Base-by-base conservation (phyloP, 2,797 vertebrate genomes). In the Acanthornis magna region DNA sequence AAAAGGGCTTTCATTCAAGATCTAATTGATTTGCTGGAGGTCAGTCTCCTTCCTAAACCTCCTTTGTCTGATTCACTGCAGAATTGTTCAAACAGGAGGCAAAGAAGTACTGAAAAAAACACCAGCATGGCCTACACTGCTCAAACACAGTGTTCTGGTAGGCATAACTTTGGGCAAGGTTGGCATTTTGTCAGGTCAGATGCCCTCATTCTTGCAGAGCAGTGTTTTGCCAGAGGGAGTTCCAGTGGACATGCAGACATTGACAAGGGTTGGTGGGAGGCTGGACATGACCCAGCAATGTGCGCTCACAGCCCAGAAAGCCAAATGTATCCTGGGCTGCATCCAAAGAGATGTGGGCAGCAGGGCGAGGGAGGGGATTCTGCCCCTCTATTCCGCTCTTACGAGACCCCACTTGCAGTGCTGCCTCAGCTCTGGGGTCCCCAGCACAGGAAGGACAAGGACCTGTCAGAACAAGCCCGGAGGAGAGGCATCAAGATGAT, bases 1-100 rank as follows among this genome's bases (percentile, higher is more conserved):
- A 90, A 88, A 73, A 78, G 61, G 51, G 38, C 48, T 93, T 95
- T 96, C 50, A 91, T 95, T 95, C 93, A 65, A 58, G 62, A 91
- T 72, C 78, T 89, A 95, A 91, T 91, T 93, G 89, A 93, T 89
- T 97, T 67, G 20, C 51, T 89, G 61, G 84, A 94, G 80, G 71
- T 96, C 95, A 95, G 55, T 84, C 18, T 93, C 48, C 77, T 67
- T 68, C 60, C 91, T 94, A 96, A 95, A 36, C 18, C 36, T 51
- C 36, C 70, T 96, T 83, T 61, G 43, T 74, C 15, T 72, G 53
- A 93, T 91, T 93, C 18, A 20, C 36, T 70, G 60, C 93, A 89
- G 6, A 57, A 61, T 92, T 93, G 45, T 54, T 95, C 67, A 78
- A 75, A 57, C 42, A 82, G 47, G 20, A 18, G 4, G 50, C 60